A percentile compares a stretch with the other conserved stretches of the same genome.
These are phyloP conservation scores for Anas flavirostris DNA, from an alignment of 2,797 vertebrate genomes.

Conservation along the genomic window DNA sequence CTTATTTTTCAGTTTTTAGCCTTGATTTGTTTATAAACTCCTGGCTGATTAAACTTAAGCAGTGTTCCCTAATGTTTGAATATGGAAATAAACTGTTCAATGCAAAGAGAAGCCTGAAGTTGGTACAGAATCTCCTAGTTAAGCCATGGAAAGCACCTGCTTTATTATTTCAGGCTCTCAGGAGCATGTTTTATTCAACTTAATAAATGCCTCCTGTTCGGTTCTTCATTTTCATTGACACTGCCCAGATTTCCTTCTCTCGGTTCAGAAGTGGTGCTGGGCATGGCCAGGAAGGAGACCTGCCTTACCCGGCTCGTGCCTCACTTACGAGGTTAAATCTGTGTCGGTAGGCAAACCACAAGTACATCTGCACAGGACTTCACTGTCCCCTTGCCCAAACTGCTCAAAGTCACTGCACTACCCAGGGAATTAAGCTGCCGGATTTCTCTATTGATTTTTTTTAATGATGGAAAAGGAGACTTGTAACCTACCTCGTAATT, in stretches of 20 bases:
- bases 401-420: not conserved
- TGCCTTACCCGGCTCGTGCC: not conserved
- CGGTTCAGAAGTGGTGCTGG: not conserved
- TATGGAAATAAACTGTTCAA: not conserved
- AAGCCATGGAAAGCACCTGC: not conserved
- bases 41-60: not conserved
- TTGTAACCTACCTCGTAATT: not conserved
- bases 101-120: not conserved
- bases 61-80: not conserved
- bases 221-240: not conserved
- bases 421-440: not conserved
- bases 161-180: not conserved
- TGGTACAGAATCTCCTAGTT: not conserved
- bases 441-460: not conserved
- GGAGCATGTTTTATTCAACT: not conserved
- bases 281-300: not conserved
- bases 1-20: not conserved
- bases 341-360: not conserved
- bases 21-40: slow-evolving; percentile 1
- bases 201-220: not conserved
- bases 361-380: not conserved
- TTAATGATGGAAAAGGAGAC: not conserved
- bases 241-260: not conserved
- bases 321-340: not conserved
- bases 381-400: not conserved